Evolutionary conservation across 2,797 vertebrate species (phyloP), one percentile per base, ranked within the genome.

Genomic region (Chaenodraco wilsoni): DNA sequence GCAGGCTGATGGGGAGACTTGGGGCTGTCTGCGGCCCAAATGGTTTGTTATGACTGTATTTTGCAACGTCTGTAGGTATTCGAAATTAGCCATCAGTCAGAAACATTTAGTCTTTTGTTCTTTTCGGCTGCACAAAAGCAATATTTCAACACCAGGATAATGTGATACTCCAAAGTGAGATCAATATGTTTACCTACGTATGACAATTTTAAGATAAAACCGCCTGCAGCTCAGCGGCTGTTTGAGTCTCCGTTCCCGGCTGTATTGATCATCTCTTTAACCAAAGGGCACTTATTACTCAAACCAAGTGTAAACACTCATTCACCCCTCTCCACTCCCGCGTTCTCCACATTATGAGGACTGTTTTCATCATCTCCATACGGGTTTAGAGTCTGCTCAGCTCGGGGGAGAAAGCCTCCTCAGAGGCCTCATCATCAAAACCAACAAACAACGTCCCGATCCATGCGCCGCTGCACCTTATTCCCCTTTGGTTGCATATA

Each of bases 361-460:
- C 43, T 71, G 80, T 84, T 89, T 87, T 87, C 77, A 78, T 86
- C 80, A 79, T 84, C 74, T 87, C 72, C 61, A 5, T 67, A 67
- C 67, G 71, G 84, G 84, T 65, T 68, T 46, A 7, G 76, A 74
- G 66, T 63, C 57, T 76, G 64, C 50, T 59, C 76, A 41, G 70
- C 60, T 59, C 83, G 65, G 11, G 17, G 79, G 87, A 74, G 70
- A 44, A 54, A 43, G 5, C 45, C 7, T 78, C 80, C 88, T 88
- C 78, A 16, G 81, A 78, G 88, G 78, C 80, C 81, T 91, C 86
- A 84, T 90, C 90, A 87, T 60, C 76, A 64, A 11, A 45, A 31
- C 73, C 74, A 72, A 85, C 67, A 89, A 90, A 90, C 88, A 91
- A 87, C 83, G 81, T 4, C 33, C 33, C 15, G 10, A 65, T 65